Base-by-base conservation (phyloP, 2,797 vertebrate genomes). In the Alca torda region DNA sequence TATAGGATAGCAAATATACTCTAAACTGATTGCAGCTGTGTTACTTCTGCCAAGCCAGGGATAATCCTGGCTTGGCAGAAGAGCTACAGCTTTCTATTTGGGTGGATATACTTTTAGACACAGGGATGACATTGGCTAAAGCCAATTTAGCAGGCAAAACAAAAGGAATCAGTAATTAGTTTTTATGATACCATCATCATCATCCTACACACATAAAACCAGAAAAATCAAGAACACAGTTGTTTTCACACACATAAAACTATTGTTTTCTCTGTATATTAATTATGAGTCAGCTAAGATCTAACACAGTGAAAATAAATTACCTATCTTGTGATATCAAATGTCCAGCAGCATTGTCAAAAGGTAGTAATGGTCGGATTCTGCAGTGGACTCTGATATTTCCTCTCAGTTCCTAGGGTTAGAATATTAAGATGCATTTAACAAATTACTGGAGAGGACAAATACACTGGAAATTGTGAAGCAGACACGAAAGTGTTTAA, bases 361-460 rank as follows among this genome's bases (percentile, higher is more conserved):
- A 98, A 20, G 97, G 97, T 7, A 99, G 91, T 57, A 98, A 51
- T 2, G 99, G 99, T 30, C 98, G 98, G 53, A 99, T 97, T 51
- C 98, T 98, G 84, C 99, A 99, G 97, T 99, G 98, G 39, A 99
- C 99, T 87, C 98, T 94, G 94, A 99, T 98, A 94, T 98, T 99
- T 45, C 99, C 99, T 91, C 98, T 98, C 80, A 99, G 85, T 96
- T 99, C 99, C 99, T 99, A 79, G 8, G 31, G n/a, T 86, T 74
- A 87, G 9, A 81, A 93, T 35, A 57, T 54, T 77, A 35, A 87
- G 24, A 72, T 28, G 41, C 11, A 73, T 70, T 92, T 90, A 87
- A 74, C n/a, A 70, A 89, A 53, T n/a, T 65, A n/a, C 28, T 51
- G 26, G 37, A 41, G 46, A 78, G 37, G n/a, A 57, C 57, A 89